Base-by-base conservation (phyloP, 2,113 vertebrate genomes). In the Lathamus discolor region DNA sequence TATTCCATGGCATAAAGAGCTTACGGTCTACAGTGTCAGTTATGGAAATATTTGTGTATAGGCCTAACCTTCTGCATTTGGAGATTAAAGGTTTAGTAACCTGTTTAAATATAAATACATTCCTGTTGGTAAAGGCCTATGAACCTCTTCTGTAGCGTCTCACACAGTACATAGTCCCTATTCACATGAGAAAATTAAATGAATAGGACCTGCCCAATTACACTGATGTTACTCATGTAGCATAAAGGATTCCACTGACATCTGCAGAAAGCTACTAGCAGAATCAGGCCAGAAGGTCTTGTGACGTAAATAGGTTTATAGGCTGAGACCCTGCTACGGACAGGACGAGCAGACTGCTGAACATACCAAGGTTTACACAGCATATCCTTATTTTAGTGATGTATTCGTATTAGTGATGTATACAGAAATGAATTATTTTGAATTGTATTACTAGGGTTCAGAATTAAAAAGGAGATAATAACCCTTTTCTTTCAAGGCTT, bases 31-130 rank as follows among this genome's bases (percentile, higher is more conserved):
- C 63, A 41, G 27, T 54, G 52, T 20, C 63, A 68, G 72, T n/a
- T 69, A 64, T 5, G 13, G 81, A 91, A 92, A 85, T 88, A 76
- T 46, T 96, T 83, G 80, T 74, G 72, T 35, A 39, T 55, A 75
- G 83, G 68, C 81, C 39, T 55, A 72, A 75, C 35, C 83, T 95
- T 81, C 85, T 93, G 76, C 55, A 55, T 64, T 88, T 94, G 83
- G n/a, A 44, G 77, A 90, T 86, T 70, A 92, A 94, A 95, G 54
- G 73, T 92, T 83, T 83, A 70, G 75, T 90, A 76, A 83, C 52
- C 29, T 87, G 35, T 77, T 94, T 75, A 94, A 90, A 87, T 57
- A 77, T 54, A 80, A 93, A 83, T 66, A 43, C 24, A 13, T 39
- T 93, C 90, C n/a, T 90, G 7, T 62, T 74, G 70, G 41, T 70